These are phyloP conservation scores for Andinoacara biseriatus DNA, from an alignment of 2,113 vertebrate genomes.

Conservation along the genomic window DNA sequence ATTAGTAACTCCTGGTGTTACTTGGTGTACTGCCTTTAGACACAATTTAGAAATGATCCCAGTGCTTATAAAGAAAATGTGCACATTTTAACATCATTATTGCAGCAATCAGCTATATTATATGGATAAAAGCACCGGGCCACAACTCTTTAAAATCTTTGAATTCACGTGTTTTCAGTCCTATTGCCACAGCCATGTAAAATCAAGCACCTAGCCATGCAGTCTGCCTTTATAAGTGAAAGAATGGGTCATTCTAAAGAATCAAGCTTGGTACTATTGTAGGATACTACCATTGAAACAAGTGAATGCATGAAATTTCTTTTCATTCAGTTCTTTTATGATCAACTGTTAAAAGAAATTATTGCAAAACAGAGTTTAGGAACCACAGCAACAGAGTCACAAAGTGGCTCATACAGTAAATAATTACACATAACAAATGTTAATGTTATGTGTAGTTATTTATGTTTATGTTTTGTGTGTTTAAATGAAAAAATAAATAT, in stretches of 20 bases:
- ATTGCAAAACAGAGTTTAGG: not conserved
- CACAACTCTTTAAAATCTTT: not conserved
- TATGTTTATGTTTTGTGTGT: no score
- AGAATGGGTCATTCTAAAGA: not conserved
- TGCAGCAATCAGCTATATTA: not conserved
- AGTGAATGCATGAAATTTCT: not conserved
- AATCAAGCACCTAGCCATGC: not conserved
- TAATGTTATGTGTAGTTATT: no score
- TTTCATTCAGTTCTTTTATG: not conserved
- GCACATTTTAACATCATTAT: not conserved
- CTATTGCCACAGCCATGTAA: rapidly evolving
- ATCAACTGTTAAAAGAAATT: not conserved
- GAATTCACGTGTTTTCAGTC: not conserved
- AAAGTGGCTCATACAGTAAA: no score
- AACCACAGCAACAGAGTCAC: not conserved
- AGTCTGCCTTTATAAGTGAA: not conserved
- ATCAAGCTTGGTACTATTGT: not conserved
- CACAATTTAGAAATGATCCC: not conserved
- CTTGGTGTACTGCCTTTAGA: not conserved
- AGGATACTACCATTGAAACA: not conserved
- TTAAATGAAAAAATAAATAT: no score
- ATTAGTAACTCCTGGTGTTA: not conserved
- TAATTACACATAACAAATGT: no score
- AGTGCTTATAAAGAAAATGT: not conserved
- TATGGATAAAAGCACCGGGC: not conserved